A percentile compares a stretch with the other conserved stretches of the same genome.
Conservation (phyloP, 2,888 invertebrate genomes). For the Nebria brevicollis region DNA sequence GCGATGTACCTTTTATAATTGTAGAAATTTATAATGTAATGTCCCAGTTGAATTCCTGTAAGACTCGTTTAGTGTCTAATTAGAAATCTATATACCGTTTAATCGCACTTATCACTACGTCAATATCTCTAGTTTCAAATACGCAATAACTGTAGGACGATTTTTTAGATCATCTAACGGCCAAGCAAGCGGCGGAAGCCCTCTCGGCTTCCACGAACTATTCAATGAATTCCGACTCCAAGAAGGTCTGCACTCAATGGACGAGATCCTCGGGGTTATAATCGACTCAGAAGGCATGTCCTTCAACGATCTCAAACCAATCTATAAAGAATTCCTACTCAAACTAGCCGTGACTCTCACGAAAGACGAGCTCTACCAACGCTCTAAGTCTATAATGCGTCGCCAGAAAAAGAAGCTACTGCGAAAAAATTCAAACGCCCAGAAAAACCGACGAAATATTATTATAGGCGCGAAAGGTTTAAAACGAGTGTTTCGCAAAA, state of each 20-base stretch:
- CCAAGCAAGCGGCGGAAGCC: constrained; percentile 78
- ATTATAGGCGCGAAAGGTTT: constrained; percentile 71
- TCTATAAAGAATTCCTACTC: constrained; percentile 88
- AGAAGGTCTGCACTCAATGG: constrained; percentile 87
- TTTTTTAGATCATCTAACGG: constrained; percentile 68
- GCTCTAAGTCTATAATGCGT: constrained; percentile 90
- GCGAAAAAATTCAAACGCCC: constrained; percentile 67
- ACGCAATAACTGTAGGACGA: too few relatives aligned
- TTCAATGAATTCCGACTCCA: constrained; percentile 89
- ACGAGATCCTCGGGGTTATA: constrained; percentile 87
- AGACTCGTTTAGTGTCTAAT: too few relatives aligned
- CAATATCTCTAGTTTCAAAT: too few relatives aligned
- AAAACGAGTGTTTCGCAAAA: constrained; percentile 73
- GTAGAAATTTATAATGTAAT: too few relatives aligned
- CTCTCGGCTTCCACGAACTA: constrained; percentile 85
- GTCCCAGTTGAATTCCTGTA: too few relatives aligned
- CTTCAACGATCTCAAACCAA: constrained; percentile 90
- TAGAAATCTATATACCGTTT: too few relatives aligned
- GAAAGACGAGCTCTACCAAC: constrained; percentile 91
- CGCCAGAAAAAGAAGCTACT: constrained; percentile 79
- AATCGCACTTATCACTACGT: too few relatives aligned
- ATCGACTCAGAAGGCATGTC: constrained; percentile 94
- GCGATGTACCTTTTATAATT: too few relatives aligned
- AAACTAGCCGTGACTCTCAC: constrained; percentile 89
- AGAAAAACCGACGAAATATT: constrained; percentile 70